These are phyloP conservation scores for Anguilla megastoma DNA, from an alignment of 2,797 vertebrate genomes.

Conservation along the genomic window DNA sequence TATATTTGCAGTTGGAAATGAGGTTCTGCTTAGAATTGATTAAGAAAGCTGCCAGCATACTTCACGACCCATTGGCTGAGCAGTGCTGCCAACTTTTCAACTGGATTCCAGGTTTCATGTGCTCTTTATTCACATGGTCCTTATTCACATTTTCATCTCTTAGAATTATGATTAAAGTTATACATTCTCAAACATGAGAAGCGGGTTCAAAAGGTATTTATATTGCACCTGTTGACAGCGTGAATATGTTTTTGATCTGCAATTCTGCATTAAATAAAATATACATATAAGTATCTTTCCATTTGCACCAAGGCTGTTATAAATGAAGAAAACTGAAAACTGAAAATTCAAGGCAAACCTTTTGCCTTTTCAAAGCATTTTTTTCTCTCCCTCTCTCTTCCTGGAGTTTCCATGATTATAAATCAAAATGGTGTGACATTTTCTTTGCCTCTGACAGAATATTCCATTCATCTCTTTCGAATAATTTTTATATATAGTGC, in stretches of 20 bases:
- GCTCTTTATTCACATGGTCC: conserved; percentile 31
- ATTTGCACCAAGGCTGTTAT: neutral
- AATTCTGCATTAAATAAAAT: neutral
- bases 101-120: conserved; percentile 43
- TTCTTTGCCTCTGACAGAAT: conserved; percentile 40
- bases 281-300: too few relatives aligned
- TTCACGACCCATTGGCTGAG: conserved; percentile 44
- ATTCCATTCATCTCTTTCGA: conserved; percentile 34
- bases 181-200: neutral
- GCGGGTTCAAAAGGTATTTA: neutral
- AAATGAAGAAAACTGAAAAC: neutral
- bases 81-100: conserved; percentile 37
- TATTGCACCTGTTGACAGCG: neutral
- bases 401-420: conserved; percentile 38
- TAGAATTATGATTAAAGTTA: conserved; percentile 20
- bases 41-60: conserved; percentile 46
- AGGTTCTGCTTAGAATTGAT: conserved; percentile 51
- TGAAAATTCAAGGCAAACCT: neutral
- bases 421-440: conserved; percentile 34
- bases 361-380: neutral
- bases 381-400: conserved; percentile 4
- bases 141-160: conserved; percentile 19
- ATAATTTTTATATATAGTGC: conserved; percentile 14
- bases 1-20: conserved; percentile 1
- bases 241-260: neutral